Conservation (phyloP, 2,113 vertebrate species). For the Elgaria multicarinata region DNA sequence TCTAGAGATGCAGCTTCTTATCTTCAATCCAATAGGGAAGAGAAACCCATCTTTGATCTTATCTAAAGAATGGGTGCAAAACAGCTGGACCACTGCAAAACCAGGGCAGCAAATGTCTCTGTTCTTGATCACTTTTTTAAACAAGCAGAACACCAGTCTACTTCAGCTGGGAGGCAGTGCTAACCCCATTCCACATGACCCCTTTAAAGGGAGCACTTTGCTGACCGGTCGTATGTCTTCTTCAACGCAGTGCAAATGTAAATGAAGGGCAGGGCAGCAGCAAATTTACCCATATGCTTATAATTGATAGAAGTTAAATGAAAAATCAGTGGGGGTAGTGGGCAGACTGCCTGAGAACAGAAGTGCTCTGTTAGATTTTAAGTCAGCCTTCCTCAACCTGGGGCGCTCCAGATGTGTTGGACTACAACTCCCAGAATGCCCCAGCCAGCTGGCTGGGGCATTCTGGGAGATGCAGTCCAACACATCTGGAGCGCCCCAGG, state of each 20-base stretch:
- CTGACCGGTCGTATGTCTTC: neutral
- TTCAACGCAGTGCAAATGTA: neutral
- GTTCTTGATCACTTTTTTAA: neutral
- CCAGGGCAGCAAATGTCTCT: neutral
- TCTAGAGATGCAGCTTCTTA: neutral
- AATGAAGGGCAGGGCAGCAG: neutral
- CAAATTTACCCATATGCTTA: constrained; percentile 1
- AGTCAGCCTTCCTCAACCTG: too few relatives aligned
- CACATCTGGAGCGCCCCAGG: too few relatives aligned
- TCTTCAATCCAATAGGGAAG: neutral
- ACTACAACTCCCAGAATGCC: too few relatives aligned
- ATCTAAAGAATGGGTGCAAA: neutral
- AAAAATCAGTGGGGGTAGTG: neutral
- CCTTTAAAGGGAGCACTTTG: neutral
- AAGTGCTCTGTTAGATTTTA: neutral
- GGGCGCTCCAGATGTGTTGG: too few relatives aligned
- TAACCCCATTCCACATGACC: neutral
- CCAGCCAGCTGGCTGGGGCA: too few relatives aligned
- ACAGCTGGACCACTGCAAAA: neutral
- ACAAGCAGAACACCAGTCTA: neutral
- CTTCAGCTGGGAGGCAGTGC: neutral
- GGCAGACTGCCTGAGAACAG: neutral
- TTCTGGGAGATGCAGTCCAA: too few relatives aligned
- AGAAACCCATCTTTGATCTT: too few relatives aligned
- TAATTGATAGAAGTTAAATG: neutral